These are phyloP conservation scores for Gandaritis pyraliata DNA, from an alignment of 2,888 invertebrate genomes.

Conservation along the genomic window DNA sequence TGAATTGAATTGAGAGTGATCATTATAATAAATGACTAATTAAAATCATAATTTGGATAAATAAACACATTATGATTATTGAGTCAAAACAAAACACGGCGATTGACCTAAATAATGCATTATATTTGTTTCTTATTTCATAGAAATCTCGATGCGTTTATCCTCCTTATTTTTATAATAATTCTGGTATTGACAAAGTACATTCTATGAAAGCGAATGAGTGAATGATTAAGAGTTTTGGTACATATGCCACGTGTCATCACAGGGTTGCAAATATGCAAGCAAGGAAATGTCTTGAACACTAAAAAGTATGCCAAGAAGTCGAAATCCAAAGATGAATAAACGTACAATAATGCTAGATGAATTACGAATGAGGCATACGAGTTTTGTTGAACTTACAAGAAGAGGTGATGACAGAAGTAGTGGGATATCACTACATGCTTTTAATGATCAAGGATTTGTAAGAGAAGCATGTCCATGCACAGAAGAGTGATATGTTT, in stretches of 20 bases:
- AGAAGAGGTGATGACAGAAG: no score
- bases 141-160: conserved; percentile 22
- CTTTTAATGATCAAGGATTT: no score
- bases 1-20: neutral
- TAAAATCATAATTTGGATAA: conserved; percentile 8
- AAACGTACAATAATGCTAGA: neutral
- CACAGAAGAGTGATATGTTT: no score
- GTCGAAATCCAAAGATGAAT: neutral
- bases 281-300: conserved; percentile 6
- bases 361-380: no score
- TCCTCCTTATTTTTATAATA: conserved; percentile 22
- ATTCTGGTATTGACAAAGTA: conserved; percentile 16
- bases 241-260: conserved; percentile 2
- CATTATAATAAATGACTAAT: conserved; percentile 4
- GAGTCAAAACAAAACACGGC: conserved; percentile 8
- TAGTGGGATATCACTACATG: no score
- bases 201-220: conserved; percentile 14
- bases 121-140: conserved; percentile 15
- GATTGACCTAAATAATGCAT: conserved; percentile 15
- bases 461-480: no score
- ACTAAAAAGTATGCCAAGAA: conserved; percentile 9
- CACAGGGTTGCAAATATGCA: conserved; percentile 1
- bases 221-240: conserved; percentile 15
- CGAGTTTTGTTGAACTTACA: no score
- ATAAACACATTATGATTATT: conserved; percentile 11